Base-by-base conservation (phyloP, 2,888 invertebrate genomes). In the Myopa testacea region DNA sequence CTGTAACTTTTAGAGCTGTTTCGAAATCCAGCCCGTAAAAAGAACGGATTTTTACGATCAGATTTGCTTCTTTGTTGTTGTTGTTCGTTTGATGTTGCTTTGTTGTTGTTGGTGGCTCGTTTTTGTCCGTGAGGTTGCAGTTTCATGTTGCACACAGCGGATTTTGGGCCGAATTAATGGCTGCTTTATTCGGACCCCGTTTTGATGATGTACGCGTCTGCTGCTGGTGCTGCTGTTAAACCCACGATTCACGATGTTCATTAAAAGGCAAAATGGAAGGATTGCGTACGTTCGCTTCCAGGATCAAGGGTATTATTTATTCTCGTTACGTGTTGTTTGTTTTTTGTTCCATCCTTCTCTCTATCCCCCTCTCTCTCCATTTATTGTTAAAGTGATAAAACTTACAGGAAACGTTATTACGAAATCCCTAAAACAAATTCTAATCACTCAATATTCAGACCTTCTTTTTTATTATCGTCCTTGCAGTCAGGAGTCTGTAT, bases 111-210 rank as follows among this genome's bases (percentile, higher is more conserved):
- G 0, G 10, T 34, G 19, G 14, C 8, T 52, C 8, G n/a, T 40
- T 67, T 67, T 67, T n/a, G 14, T 4, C 40, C 45, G 45, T 67
- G 4, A n/a, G n/a, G 52, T 70, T 70, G 55, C 70, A 37, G 55
- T 52, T 26, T 70, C 55, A 55, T 70, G 70, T 70, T 70, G 70
- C 70, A 58, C 58, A 70, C 50, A 70, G 52, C 37, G 62, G 72
- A 62, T 74, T 70, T 70, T 70, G 14, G 55, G 52, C 52, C 12
- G 70, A 55, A 70, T 55, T 55, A 55, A 70, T 70, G 55, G 70
- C 55, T 37, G 14, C 69, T 52, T 26, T 50, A 45, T 34, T 65
- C 12, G 14, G 63, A 10, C 50, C 50, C 50, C 14, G 8, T 14
- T 12, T 55, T 55, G 55, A 55, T n/a, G 55, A 55, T 55, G 55